Evolutionary conservation across 2,888 invertebrate genomes (phyloP), one percentile per base, ranked within the genome.

Genomic region (Phortica okadai): DNA sequence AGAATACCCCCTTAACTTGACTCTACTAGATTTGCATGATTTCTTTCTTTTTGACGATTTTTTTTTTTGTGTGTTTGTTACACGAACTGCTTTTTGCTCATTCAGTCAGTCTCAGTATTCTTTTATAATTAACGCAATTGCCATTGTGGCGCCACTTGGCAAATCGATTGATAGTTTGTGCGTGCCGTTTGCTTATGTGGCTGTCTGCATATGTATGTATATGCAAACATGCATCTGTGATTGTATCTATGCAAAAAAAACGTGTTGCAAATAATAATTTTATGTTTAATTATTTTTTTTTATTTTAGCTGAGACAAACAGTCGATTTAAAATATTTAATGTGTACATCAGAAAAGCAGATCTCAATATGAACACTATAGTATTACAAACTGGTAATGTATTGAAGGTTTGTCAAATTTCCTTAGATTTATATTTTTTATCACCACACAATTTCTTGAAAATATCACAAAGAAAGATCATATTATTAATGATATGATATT

Each of bases 61-160:
- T 72, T 25, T 54, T 11, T 70, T n/a, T n/a, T n/a, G 16, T 56
- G 70, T 66, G 25, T 66, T 41, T n/a, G 42, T 33, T 41, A 11
- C n/a, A 42, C 11, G 33, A 14, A 14, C 10, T 5, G 66, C 14
- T 41, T 41, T 41, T 33, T 66, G 4, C 6, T 66, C 25, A 25
- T 41, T 66, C n/a, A 11, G 16, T n/a, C 70, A 67, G 33, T 72
- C 70, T n/a, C 56, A 45, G 54, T 72, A 56, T 72, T 25, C 70
- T 21, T 72, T 56, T 72, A 72, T 72, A 72, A 72, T 72, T 72
- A 72, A 72, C 70, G 54, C 70, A 72, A 56, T 56, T 54, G 70
- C 70, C 70, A 56, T 72, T 72, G 70, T 72, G 70, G 70, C 70
- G 70, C 70, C 70, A 72, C 70, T 72, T 72, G 70, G 33, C 70